Percentiles rank a stretch among this genome's conserved stretches.
phyloP scores from a whole-genome alignment of 2,797 vertebrate species.

The Ctenosaura bakeri region DNA sequence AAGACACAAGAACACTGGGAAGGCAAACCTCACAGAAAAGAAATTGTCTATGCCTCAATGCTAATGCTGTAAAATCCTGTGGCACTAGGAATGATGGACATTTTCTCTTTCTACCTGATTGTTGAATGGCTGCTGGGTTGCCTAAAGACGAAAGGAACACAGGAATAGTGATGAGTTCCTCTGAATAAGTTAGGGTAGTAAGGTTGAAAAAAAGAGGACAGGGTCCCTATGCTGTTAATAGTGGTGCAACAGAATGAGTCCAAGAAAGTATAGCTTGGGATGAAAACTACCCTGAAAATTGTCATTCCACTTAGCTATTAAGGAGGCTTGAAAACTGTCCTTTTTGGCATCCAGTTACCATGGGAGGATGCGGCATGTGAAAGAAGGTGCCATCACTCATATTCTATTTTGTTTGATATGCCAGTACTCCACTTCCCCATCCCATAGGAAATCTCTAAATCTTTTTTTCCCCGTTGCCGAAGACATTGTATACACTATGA shows the following conservation, averaged over 20 bases:
- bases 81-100: not conserved
- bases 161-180: not conserved
- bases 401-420: too few species aligned
- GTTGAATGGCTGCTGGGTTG: not conserved
- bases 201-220: not conserved
- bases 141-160: not conserved
- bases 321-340: not conserved
- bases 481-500: too few species aligned
- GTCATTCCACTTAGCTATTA: not conserved
- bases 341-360: too few species aligned
- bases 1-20: not conserved
- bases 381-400: not conserved
- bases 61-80: not conserved
- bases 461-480: too few species aligned
- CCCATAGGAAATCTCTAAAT: not conserved
- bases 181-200: not conserved
- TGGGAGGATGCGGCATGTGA: not conserved
- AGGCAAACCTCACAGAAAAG: not conserved
- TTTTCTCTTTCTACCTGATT: not conserved
- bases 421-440: too few species aligned
- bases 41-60: too few species aligned
- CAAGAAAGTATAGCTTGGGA: not conserved
- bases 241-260: not conserved
- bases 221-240: not conserved
- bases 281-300: not conserved